Conservation (phyloP, 2,113 vertebrate species). For the Zosterops japonicus region DNA sequence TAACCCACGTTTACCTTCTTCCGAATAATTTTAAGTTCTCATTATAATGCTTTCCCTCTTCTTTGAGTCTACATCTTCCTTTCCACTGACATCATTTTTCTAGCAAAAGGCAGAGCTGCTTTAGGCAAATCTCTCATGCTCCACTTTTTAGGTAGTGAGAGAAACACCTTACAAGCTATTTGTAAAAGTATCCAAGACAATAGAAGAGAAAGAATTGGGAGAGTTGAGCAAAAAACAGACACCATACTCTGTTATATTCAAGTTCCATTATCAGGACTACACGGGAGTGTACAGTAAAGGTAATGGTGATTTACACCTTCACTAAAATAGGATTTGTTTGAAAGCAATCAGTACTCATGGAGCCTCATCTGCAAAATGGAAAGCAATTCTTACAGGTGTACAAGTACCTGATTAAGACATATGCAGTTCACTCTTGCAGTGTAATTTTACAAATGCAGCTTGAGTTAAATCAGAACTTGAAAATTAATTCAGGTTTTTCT, state of each 20-base stretch:
- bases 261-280: not conserved
- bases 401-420: not conserved
- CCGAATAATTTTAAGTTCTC: not conserved
- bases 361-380: not conserved
- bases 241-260: not conserved
- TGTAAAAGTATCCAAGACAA: not conserved
- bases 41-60: not conserved
- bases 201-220: not conserved
- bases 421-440: rapidly evolving
- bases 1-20: not conserved
- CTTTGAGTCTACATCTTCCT: not conserved
- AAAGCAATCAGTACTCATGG: not conserved
- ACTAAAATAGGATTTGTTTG: not conserved
- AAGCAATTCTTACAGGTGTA: not conserved
- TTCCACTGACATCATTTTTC: not conserved
- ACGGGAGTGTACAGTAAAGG: not conserved
- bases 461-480: not conserved
- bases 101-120: not conserved
- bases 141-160: not conserved
- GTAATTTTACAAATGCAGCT: not conserved
- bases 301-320: not conserved
- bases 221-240: not conserved
- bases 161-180: not conserved
- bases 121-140: not conserved
- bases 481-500: not conserved